Percentiles rank a stretch among this genome's conserved stretches.
These are phyloP conservation scores for Varanus salvator DNA, from an alignment of 2,113 vertebrate genomes.

Conservation along the genomic window DNA sequence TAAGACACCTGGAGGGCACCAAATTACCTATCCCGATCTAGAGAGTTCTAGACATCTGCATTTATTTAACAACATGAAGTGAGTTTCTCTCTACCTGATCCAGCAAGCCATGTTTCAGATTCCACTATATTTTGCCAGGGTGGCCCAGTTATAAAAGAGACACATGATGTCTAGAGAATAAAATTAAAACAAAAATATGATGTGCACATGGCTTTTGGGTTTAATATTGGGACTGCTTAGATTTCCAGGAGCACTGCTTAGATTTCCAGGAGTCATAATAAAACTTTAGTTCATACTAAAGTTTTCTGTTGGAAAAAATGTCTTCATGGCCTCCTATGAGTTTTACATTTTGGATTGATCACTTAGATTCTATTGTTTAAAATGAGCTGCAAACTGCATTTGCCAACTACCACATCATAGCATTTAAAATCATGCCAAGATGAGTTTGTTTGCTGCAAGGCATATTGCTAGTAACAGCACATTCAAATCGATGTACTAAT, in stretches of 20 bases:
- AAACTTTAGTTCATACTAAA: not conserved
- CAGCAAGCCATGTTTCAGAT: not conserved
- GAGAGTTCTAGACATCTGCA: not conserved
- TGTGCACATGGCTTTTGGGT: not conserved
- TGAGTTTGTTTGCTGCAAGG: not conserved
- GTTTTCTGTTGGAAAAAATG: not conserved
- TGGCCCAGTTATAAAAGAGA: not conserved
- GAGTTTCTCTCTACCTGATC: not conserved
- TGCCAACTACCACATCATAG: not conserved
- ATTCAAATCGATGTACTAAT: not conserved
- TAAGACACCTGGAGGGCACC: not conserved
- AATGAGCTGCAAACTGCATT: not conserved
- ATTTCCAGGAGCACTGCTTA: not conserved
- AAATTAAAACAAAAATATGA: not conserved
- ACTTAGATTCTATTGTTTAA: conserved; percentile 1
- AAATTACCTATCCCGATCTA: not conserved
- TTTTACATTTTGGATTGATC: conserved; percentile 1
- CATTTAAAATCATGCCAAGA: not conserved
- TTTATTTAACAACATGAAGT: not conserved
- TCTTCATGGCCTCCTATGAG: not conserved
- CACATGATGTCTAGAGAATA: not conserved
- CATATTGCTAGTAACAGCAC: not conserved
- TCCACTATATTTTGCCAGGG: not conserved
- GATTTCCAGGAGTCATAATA: conserved; percentile 10
- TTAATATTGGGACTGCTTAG: not conserved